Base-by-base conservation (phyloP, 2,888 invertebrate species). In the Gari tellinella region DNA sequence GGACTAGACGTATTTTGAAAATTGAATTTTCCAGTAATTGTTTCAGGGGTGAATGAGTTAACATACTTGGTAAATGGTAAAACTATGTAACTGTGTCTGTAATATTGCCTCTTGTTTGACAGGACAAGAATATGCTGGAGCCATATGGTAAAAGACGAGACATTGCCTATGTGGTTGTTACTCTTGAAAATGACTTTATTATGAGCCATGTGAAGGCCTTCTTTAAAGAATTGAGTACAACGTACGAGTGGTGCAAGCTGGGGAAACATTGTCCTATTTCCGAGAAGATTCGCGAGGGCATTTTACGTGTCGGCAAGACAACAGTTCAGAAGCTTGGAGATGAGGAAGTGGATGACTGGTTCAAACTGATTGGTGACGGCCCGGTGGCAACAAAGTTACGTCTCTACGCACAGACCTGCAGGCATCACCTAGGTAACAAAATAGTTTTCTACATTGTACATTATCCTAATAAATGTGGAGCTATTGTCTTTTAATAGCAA, bases 71-170 rank as follows among this genome's bases (percentile, higher is more conserved):
- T 25, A 51, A 15, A 51, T 15, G 25, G 26, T 51, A 25, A 51
- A 3, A 19, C 2, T n/a, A n/a, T n/a, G n/a, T n/a, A 2, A 19
- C 4, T 4, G 26, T 4, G 8, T 4, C 25, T 7, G 4, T 5
- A 7, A 21, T 31, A n/a, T n/a, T n/a, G n/a, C n/a, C 31, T 55
- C 70, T 63, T 62, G 66, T 68, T 37, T 83, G 86, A 2, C 85
- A 92, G 92, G 99, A 99, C 92, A 96, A 97, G 88, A 94, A 99
- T n/a, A 93, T 97, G n/a, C 93, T 99, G 14, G 99, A 99, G 91
- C 99, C 99, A 0, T 98, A 97, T 92, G 96, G 98, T n/a, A 96
- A 97, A 90, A 94, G 97, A 5, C 94, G 99, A 38, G 99, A 99
- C 91, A 95, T 99, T 0, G 97, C 97, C 25, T 99, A 99, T 91